Conservation (phyloP, 2,113 vertebrate genomes). For the Zosterops hypoxanthus region DNA sequence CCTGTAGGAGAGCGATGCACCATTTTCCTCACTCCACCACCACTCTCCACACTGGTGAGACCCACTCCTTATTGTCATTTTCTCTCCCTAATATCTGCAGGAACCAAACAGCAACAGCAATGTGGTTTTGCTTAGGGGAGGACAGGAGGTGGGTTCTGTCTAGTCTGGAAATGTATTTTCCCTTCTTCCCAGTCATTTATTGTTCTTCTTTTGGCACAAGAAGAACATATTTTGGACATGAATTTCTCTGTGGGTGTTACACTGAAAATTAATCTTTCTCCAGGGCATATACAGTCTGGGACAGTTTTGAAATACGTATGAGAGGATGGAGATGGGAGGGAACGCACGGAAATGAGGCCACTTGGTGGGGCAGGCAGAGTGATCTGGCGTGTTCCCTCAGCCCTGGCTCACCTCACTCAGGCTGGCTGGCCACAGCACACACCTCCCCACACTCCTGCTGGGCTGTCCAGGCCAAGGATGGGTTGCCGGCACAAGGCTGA, state of each 20-base stretch:
- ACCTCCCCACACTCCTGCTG: accelerated
- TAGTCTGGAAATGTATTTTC: constrained; percentile 46
- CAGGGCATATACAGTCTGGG: not conserved
- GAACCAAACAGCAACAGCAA: not conserved
- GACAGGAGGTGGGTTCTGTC: constrained; percentile 35
- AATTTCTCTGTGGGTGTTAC: constrained; percentile 64
- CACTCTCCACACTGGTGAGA: not conserved
- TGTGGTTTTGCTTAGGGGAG: constrained; percentile 26
- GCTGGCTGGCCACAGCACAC: accelerated
- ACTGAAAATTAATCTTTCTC: constrained; percentile 60
- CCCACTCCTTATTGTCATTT: not conserved
- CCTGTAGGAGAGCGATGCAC: accelerated
- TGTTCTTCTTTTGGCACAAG: constrained; percentile 63
- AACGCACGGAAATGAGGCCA: not conserved
- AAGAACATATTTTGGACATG: constrained; percentile 54
- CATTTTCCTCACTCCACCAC: accelerated
- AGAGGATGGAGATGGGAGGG: not conserved
- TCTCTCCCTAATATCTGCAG: not conserved
- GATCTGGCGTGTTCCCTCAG: not conserved
- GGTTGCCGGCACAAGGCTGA: accelerated
- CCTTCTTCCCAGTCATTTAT: constrained; percentile 38
- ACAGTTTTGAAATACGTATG: not conserved
- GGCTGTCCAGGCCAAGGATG: accelerated
- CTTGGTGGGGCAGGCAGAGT: not conserved
- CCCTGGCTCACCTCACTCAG: not conserved